Evolutionary conservation across 2,888 invertebrate species (phyloP).

Genomic region (Smittia aterrima): DNA sequence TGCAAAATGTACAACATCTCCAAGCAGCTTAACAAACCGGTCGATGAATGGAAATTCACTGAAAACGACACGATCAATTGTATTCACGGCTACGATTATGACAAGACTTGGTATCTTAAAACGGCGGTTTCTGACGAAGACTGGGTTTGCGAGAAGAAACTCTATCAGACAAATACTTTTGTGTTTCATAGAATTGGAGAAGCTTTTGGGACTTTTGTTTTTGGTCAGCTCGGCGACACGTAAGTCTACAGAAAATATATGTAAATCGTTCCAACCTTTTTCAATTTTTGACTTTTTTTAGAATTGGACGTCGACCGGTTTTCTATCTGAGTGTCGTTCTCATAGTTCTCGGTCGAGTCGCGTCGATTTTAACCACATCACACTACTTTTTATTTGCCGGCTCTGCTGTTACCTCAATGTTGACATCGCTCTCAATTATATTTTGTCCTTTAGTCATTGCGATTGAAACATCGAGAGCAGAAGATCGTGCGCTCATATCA

Average conservation of each 20-base stretch:
- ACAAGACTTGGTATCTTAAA: conserved; percentile 55
- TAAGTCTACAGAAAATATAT: conserved; percentile 48
- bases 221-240: conserved; percentile 61
- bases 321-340: conserved; percentile 54
- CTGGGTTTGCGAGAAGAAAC: conserved; percentile 60
- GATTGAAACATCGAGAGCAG: conserved; percentile 58
- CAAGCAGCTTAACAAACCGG: not conserved
- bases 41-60: conserved; percentile 24
- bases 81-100: conserved; percentile 57
- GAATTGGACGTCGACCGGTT: conserved; percentile 56
- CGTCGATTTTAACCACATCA: conserved; percentile 52
- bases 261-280: conserved; percentile 43
- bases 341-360: conserved; percentile 53
- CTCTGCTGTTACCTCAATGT: conserved; percentile 53
- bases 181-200: conserved; percentile 57
- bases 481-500: conserved; percentile 56
- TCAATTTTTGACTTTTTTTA: too few species aligned
- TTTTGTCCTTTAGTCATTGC: conserved; percentile 57
- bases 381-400: conserved; percentile 54
- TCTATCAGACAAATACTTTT: conserved; percentile 58
- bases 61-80: conserved; percentile 5
- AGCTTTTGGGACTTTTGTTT: conserved; percentile 58
- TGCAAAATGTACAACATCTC: conserved; percentile 55
- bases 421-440: conserved; percentile 55
- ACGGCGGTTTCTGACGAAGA: conserved; percentile 57